Evolutionary conservation across 2,797 vertebrate species (phyloP).

Genomic region (Poecilia velifera): DNA sequence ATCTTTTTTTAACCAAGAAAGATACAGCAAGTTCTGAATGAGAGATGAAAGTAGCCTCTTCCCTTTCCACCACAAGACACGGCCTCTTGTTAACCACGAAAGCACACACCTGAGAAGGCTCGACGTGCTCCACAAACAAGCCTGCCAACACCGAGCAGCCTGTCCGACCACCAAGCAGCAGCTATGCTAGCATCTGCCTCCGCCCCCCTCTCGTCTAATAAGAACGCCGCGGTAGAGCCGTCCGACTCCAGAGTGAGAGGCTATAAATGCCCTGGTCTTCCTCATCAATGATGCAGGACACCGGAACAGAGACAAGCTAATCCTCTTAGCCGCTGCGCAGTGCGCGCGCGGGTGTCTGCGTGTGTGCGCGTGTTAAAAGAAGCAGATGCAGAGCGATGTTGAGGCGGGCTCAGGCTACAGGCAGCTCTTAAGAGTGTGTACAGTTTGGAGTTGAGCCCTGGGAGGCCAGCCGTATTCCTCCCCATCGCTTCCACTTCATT

Average conservation of each 20-base stretch:
- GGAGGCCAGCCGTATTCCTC: slow-evolving; percentile 79
- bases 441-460: slow-evolving; percentile 77
- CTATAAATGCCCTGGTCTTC: slow-evolving; percentile 74
- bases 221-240: slow-evolving; percentile 47
- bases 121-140: slow-evolving; percentile 63
- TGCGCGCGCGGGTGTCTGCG: slow-evolving; percentile 30
- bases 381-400: slow-evolving; percentile 49
- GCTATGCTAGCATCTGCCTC: slow-evolving; percentile 34
- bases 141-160: slow-evolving; percentile 51
- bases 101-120: slow-evolving; percentile 26
- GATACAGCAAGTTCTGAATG: slow-evolving; percentile 44
- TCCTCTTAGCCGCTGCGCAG: slow-evolving; percentile 71
- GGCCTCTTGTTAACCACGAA: slow-evolving; percentile 53
- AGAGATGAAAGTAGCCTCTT: slow-evolving; percentile 41
- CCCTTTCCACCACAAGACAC: slow-evolving; percentile 43
- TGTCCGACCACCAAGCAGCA: slow-evolving; percentile 52
- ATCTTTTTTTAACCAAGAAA: not conserved
- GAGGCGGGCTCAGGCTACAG: slow-evolving; percentile 65
- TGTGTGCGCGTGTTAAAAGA: slow-evolving; percentile 34
- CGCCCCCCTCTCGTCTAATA: slow-evolving; percentile 42
- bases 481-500: slow-evolving; percentile 84
- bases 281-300: slow-evolving; percentile 80
- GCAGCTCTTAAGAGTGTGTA: slow-evolving; percentile 82
- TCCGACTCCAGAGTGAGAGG: slow-evolving; percentile 59
- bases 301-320: slow-evolving; percentile 78